Evolutionary conservation across 35 echinoderm and acorn worm species (phyloP), one percentile per base, ranked within the genome.

Genomic region (Stichopus chloronotus): DNA sequence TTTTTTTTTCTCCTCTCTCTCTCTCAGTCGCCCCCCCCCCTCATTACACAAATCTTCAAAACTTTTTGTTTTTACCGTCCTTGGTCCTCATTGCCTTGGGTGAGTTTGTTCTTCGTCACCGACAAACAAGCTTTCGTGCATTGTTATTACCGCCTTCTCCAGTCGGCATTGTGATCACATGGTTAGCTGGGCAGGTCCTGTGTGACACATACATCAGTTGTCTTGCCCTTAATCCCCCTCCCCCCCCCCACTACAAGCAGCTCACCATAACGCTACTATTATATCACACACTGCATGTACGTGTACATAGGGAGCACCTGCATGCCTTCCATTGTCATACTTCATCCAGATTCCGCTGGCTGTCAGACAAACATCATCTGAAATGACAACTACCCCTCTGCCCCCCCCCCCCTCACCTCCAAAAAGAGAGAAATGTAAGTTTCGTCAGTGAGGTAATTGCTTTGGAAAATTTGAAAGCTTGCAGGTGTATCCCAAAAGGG

Each of bases 261-360:
- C 22, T n/a, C 69, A 74, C 30, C 17, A 16, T 58, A 85, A 56
- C 22, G 30, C 30, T 43, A 43, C 30, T 43, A 43, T 43, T 43
- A 43, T 59, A 20, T 85, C 82, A 85, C 58, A 85, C 82, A 55
- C 24, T 85, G 82, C 82, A 85, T 85, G 82, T 17, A 57, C 21
- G 52, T 85, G n/a, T 55, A 85, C 56, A n/a, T 58, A 56, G 20
- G 82, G 82, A 85, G 55, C 82, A 85, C 82, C 55, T 20, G 55
- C 82, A 74, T 85, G 82, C 82, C 56, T 85, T 56, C 82, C 56
- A 22, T n/a, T 58, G 55, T 14, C 43, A 5, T 9, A 82, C 79
- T 55, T 85, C 55, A 85, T 56, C 14, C 55, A 85, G 22, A 74
- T 74, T 74, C 11, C 22, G 22, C 22, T n/a, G 69, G 30, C 30